These are phyloP conservation scores for Xyrichtys novacula DNA, from an alignment of 2,797 vertebrate genomes.

Conservation along the genomic window DNA sequence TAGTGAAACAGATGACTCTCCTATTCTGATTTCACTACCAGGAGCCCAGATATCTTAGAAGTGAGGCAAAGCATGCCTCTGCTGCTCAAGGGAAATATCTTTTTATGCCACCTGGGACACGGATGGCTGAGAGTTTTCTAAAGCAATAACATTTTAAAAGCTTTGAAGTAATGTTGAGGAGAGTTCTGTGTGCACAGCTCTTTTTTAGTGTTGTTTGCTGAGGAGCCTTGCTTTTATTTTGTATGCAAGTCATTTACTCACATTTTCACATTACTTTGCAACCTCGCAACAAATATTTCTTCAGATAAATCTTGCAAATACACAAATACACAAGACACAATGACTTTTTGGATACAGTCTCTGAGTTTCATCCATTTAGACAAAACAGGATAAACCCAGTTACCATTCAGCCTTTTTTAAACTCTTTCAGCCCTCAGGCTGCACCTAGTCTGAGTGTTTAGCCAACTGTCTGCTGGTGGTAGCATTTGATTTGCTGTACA, in stretches of 20 bases:
- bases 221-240: not conserved
- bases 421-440: no score
- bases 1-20: constrained; percentile 65
- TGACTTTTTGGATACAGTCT: no score
- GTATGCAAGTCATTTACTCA: not conserved
- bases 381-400: no score
- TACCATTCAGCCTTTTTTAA: no score
- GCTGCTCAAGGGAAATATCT: constrained; percentile 8
- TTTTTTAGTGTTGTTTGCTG: not conserved
- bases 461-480: no score
- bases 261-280: not conserved
- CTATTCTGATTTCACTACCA: constrained; percentile 49
- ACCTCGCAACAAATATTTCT: no score
- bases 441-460: no score
- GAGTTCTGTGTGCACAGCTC: not conserved
- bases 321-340: no score
- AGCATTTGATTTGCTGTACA: no score
- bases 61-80: constrained; percentile 10
- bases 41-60: constrained; percentile 33
- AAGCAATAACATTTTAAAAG: not conserved
- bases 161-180: not conserved
- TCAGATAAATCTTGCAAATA: no score
- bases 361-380: no score
- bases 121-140: not conserved
- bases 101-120: constrained; percentile 7